Conservation (phyloP, 1,140 invertebrate genomes). For the Mya arenaria region DNA sequence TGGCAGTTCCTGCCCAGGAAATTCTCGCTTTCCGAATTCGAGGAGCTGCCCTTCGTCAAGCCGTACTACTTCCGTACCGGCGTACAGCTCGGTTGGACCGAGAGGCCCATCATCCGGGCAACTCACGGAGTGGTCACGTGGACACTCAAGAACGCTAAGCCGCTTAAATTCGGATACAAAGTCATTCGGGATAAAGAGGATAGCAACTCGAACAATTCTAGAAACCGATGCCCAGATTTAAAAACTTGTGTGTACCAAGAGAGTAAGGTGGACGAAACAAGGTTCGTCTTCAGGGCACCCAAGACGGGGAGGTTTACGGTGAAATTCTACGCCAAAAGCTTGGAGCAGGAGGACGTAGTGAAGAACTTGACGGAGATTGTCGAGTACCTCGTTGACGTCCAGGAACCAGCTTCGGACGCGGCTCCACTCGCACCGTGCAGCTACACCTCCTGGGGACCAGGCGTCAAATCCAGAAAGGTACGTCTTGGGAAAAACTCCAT, state of each 20-base stretch:
- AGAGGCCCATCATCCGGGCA: conserved; percentile 37
- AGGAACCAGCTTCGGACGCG: conserved; percentile 69
- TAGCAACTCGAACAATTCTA: conserved; percentile 45
- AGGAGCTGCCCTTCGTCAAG: conserved; percentile 80
- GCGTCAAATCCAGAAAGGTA: conserved; percentile 55
- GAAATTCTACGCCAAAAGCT: conserved; percentile 78
- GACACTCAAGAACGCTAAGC: conserved; percentile 47
- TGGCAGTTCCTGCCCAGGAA: conserved; percentile 79
- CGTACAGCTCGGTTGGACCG: conserved; percentile 46
- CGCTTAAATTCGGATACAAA: conserved; percentile 45
- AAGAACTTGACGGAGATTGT: conserved; percentile 76
- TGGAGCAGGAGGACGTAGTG: conserved; percentile 69
- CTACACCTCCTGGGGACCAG: conserved; percentile 80
- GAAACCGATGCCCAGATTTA: conserved; percentile 72
- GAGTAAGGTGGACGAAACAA: conserved; percentile 73
- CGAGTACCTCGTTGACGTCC: conserved; percentile 79
- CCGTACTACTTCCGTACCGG: conserved; percentile 80
- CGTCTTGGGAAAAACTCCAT: too few species aligned
- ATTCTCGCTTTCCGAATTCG: conserved; percentile 76
- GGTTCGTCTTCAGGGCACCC: conserved; percentile 77
- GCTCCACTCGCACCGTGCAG: conserved; percentile 75
- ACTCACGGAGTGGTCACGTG: conserved; percentile 42
- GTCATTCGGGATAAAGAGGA: conserved; percentile 66
- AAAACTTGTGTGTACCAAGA: conserved; percentile 77
- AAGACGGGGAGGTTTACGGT: conserved; percentile 77